Conservation (phyloP, 2,113 vertebrate genomes). For the Leucosticte australis region DNA sequence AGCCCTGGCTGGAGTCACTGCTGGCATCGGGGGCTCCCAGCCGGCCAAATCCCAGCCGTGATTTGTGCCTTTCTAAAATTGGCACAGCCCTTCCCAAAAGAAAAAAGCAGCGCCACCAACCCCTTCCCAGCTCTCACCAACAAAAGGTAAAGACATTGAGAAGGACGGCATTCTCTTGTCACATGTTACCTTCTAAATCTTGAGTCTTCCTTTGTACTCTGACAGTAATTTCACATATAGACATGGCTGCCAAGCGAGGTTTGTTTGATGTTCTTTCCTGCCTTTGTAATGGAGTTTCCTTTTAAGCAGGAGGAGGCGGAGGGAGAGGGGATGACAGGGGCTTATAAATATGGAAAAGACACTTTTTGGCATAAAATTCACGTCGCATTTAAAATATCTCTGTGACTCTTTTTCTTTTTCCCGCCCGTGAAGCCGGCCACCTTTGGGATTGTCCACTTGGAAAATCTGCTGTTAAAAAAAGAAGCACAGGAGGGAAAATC, state of each 20-base stretch:
- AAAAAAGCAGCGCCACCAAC: neutral
- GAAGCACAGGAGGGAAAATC: neutral
- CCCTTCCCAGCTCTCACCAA: conserved; percentile 21
- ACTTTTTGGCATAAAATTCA: conserved; percentile 57
- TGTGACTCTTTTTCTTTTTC: neutral
- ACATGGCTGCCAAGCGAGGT: conserved; percentile 67
- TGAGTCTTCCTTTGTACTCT: conserved; percentile 78
- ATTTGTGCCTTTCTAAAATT: conserved; percentile 26
- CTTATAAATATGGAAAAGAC: conserved; percentile 70
- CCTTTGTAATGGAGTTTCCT: conserved; percentile 80
- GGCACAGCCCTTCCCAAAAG: neutral
- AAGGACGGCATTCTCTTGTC: conserved; percentile 23
- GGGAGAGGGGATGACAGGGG: conserved; percentile 58
- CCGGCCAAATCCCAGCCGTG: neutral
- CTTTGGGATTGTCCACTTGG: conserved; percentile 37
- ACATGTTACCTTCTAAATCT: conserved; percentile 56
- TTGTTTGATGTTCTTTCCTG: conserved; percentile 83
- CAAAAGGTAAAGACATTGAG: conserved; percentile 58
- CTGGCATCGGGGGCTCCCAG: neutral
- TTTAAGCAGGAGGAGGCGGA: conserved; percentile 56
- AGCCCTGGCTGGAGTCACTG: neutral
- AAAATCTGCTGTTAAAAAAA: conserved; percentile 35
- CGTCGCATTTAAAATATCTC: neutral
- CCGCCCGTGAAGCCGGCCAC: neutral
- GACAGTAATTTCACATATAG: conserved; percentile 67